Base-by-base conservation (phyloP, 1,140 invertebrate species). In the Bradysia coprophila region DNA sequence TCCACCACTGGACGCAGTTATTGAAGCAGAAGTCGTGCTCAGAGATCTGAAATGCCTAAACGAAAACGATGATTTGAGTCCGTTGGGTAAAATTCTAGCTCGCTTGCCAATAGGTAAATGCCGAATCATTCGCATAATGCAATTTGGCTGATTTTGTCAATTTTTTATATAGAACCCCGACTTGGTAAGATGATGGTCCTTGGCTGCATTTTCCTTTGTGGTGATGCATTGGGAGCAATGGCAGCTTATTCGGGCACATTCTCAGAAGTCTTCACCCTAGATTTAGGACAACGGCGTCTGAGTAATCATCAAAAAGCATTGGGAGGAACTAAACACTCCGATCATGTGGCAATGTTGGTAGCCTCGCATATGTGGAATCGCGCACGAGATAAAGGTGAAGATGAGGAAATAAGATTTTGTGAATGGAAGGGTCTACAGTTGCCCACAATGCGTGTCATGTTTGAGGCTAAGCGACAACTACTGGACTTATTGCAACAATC, bases 171-270 rank as follows among this genome's bases (percentile, higher is more conserved):
- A 57, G 91, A 95, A 54, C 91, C 92, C 0, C 72, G 88, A 20
- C 67, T 94, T 4, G 91, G 91, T 2, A 94, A 93, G 65, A 95
- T 95, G 90, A 81, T 95, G 71, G 76, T 96, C 18, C 65, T 95
- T 18, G 88, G 85, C 1, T 76, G 77, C 19, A 77, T 93, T 45
- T 81, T 96, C 49, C 73, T 77, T 37, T 79, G 81, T 48, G 90
- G 85, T 2, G 90, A 94, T 63, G 79, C 91, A 1, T 62, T 93
- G 18, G 81, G 85, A 10, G 91, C 86, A 2, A 89, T 97, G 71
- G 91, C 93, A 5, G 90, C 92, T 2, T 92, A 94, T 53, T 85
- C 83, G 9, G 85, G 82, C 21, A 88, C 87, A 2, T 92, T 92
- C 53, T 84, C 87, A 0, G 89, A 95, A 59, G 84, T 93, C 2